These are phyloP conservation scores for Bombus pascuorum DNA, from an alignment of 1,140 invertebrate species.

Conservation along the genomic window DNA sequence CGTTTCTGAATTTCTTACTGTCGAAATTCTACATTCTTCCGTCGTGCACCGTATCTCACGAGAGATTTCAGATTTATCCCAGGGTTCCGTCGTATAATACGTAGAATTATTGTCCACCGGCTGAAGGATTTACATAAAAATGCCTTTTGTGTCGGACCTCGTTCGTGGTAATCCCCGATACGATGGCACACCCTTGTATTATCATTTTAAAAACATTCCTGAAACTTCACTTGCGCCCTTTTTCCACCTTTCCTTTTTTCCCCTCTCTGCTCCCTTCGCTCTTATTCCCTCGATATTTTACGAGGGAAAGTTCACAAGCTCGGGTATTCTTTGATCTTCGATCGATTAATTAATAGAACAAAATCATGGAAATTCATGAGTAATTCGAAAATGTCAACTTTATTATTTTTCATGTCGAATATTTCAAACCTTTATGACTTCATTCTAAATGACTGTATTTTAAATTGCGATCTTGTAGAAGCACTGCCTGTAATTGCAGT, in stretches of 20 bases:
- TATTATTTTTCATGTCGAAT: no score
- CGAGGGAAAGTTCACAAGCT: no score
- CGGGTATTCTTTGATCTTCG: neutral
- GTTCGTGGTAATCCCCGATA: conserved; percentile 24
- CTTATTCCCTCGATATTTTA: neutral
- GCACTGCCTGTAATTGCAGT: no score
- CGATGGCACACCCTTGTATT: neutral
- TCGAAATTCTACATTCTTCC: conserved; percentile 6
- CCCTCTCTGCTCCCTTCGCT: neutral
- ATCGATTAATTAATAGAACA: neutral
- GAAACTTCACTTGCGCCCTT: neutral
- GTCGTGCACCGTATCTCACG: neutral
- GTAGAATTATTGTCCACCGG: conserved; percentile 16
- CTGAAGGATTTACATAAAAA: conserved; percentile 34
- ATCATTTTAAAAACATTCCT: conserved; percentile 27
- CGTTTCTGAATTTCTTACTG: neutral
- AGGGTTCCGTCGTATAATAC: neutral
- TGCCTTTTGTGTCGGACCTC: neutral
- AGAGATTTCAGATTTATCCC: conserved; percentile 8
- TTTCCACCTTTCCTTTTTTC: neutral
- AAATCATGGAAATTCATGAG: neutral
- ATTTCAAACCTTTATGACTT: no score
- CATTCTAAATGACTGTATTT: no score
- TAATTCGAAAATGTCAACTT: no score
- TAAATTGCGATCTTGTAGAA: no score